Evolutionary conservation across 2,888 invertebrate genomes (phyloP), one percentile per base, ranked within the genome.

Genomic region (Cheilosia urbana): DNA sequence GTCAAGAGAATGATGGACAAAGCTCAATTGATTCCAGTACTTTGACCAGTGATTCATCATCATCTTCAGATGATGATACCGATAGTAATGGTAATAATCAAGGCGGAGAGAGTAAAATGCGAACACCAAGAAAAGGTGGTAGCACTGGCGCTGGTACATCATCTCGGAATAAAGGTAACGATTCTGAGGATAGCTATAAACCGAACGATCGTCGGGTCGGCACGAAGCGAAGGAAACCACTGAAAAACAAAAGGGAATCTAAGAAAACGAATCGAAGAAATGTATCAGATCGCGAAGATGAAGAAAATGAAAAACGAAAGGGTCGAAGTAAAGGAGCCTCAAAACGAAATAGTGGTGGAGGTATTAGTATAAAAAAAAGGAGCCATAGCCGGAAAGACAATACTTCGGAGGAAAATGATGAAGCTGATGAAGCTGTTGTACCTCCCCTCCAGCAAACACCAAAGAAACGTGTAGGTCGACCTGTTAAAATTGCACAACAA

Each of bases 131-230:
- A n/a, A 73, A 47, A 73, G 87, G 82, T 42, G 88, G 87, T 51
- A 88, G 85, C 21, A 78, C 78, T 15, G 78, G 88, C 19, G 91
- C 92, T 79, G 93, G 94, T 88, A 94, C 94, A 0, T 94, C 93
- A 84, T 93, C 94, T 19, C 93, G 93, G 88, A 94, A 94, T 85
- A 93, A 93, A 58, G 92, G 92, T 40, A 92, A 92, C 77, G 94
- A 94, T 88, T 94, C 94, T 0, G 94, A 94, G 84, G 94, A 94
- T 17, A 93, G 93, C 88, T 94, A 94, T 87, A 93, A 93, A 72
- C 94, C 94, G 9, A 92, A 92, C 60, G 90, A 90, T 21, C 88
- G 89, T 37, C 89, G 89, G n/a, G 49, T 24, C 7, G 65, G 47
- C 42, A 80, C 66, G 17, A 87, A 87, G 65, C 84, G 21, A 53